Evolutionary conservation across 2,888 invertebrate species (phyloP).

Genomic region (Dryocosmus kuriphilus): DNA sequence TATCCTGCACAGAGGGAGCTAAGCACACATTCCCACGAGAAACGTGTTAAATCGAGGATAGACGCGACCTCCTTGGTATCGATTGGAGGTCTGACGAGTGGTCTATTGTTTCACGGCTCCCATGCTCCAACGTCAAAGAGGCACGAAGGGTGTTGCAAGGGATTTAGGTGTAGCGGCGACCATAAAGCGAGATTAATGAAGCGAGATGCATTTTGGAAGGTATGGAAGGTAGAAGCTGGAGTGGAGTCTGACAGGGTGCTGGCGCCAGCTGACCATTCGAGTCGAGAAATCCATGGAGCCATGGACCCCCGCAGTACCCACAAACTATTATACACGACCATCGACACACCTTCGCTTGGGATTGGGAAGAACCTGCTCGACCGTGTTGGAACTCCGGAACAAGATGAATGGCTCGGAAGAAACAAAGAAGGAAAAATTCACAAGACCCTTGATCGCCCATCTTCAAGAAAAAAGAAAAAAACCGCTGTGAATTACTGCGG

Average conservation of each 20-base stretch:
- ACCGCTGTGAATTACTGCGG: background rate
- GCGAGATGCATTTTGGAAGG: constrained; percentile 65
- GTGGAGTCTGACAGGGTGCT: constrained; percentile 53
- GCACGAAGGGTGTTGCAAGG: constrained; percentile 50
- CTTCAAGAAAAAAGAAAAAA: background rate
- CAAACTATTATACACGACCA: constrained; percentile 24
- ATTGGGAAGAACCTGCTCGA: constrained; percentile 2
- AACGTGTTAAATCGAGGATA: constrained; percentile 34
- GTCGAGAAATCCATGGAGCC: constrained; percentile 31
- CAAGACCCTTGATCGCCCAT: constrained; percentile 1
- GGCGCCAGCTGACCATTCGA: constrained; percentile 71
- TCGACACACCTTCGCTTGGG: constrained; percentile 32
- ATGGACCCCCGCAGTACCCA: constrained; percentile 26
- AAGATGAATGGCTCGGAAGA: constrained; percentile 24
- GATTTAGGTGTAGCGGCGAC: constrained; percentile 64
- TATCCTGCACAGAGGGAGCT: constrained; percentile 1
- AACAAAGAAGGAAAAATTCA: constrained; percentile 24
- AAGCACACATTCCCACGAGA: constrained; percentile 18
- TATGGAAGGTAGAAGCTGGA: constrained; percentile 54
- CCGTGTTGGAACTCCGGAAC: constrained; percentile 18
- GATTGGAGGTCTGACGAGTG: constrained; percentile 35
- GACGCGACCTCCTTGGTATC: constrained; percentile 15
- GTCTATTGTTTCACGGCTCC: constrained; percentile 50
- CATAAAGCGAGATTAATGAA: constrained; percentile 71
- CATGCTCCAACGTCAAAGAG: constrained; percentile 35